Base-by-base conservation (phyloP, 92 coral and sea anemone genomes). In the Epizoanthus ramosus region DNA sequence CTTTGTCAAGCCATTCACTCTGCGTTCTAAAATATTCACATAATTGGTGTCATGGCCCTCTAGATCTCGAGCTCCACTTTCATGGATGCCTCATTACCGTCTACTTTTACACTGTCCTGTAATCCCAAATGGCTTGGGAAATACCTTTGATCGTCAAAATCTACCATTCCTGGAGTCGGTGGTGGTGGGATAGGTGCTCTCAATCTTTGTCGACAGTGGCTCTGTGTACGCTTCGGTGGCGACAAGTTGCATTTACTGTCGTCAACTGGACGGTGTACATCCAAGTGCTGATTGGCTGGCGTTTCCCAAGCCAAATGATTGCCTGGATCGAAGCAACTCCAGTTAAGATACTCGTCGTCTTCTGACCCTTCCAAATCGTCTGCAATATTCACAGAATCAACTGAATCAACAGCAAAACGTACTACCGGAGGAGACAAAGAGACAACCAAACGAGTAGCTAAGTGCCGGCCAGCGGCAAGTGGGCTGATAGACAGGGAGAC, bases 101-200 rank as follows among this genome's bases (percentile, higher is more conserved):
- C 68, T 18, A 0, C 8, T 16, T 17, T 13, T 9, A 75, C 3
- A 21, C 37, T 33, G 19, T 10, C 43, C 2, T 54, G 21, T 31
- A n/a, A 45, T 21, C 16, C 57, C 33, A 54, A 33, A 21, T 21
- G 77, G 39, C 33, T 21, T 15, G 39, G 21, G 6, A 25, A 45
- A 45, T 45, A 31, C 33, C 4, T 41, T 39, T 45, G 22, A 21
- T 35, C 41, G 31, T 41, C 85, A 80, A 73, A 33, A 74, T 81
- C 86, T 23, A 52, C 45, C 47, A 50, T 23, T 18, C 86, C 86
- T 45, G 82, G 75, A 22, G 86, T 72, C 23, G 82, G 63, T 64
- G 76, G 86, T 17, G 50, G 41, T 56, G 43, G 24, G 25, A 25
- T 22, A 53, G 74, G 57, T n/a, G 21, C 19, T 35, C 67, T 54